Base-by-base conservation (phyloP, 2,113 vertebrate genomes). In the Gnathonemus echidnorhynchus region DNA sequence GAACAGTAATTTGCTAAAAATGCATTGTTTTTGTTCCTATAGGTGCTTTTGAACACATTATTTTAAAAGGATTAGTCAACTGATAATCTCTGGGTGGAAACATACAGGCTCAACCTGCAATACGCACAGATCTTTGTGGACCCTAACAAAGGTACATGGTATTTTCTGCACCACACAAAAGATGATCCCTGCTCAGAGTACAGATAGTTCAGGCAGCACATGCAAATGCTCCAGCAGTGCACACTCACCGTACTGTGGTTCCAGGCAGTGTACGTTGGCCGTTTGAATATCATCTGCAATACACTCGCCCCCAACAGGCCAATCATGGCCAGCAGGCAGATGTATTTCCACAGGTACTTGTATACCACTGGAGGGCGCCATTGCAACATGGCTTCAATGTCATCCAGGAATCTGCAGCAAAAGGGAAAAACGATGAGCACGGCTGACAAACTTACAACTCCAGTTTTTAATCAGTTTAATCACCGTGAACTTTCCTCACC, bases 281-380 rank as follows among this genome's bases (percentile, higher is more conserved):
- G n/a, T 2, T 70, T 62, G 15, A 95, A 53, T 83, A 92, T 80
- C 94, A 97, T 95, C 8, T 52, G 91, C 0, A 96, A 52, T 10
- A 92, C 1, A 42, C 95, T 96, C 85, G 96, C 93, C 21, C 80
- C 85, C 21, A 98, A 93, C 58, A 98, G 93, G 1, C 92, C 95
- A 86, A 97, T 74, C 96, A 97, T 97, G 2, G 93, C 92, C 0
- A 95, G 27, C 87, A 95, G 91, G 49, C 95, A 96, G 89, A 98
- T 91, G 2, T 95, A 97, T 88, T 95, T 93, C 96, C 97, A 97
- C 90, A 97, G 92, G 89, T 96, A 97, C 80, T 95, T 95, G 90
- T 97, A 96, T 13, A 96, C 10, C 3, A 93, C 90, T 27, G 91
- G 91, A 1, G 97, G 95, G 13, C 95, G 95, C 93, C 89, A 94